Evolutionary conservation across 2,888 invertebrate genomes (phyloP).

Genomic region (Maniola hyperantus): DNA sequence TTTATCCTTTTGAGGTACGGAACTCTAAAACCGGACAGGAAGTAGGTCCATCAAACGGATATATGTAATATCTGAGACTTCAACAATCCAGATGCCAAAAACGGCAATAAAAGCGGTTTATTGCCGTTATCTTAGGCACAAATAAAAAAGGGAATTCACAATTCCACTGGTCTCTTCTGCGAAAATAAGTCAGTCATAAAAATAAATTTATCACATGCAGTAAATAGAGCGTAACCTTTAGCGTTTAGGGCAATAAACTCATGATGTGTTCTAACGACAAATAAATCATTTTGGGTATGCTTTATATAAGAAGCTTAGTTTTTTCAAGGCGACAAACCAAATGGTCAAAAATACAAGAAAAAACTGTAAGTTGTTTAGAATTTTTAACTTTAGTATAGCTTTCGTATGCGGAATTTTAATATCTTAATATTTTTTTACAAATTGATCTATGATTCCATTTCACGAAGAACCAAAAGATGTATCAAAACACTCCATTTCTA

Average conservation of each 20-base stretch:
- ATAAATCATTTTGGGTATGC: not conserved
- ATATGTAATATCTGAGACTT: not conserved
- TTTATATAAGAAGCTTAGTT: too few relatives aligned
- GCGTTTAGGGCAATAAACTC: not conserved
- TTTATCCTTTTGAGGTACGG: too few relatives aligned
- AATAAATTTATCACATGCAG: slow-evolving; percentile 2
- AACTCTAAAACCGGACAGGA: too few relatives aligned
- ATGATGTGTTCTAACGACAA: not conserved
- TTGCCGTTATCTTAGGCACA: slow-evolving; percentile 53
- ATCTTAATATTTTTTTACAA: too few relatives aligned
- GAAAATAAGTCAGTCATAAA: slow-evolving; percentile 75
- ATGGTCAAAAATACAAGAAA: too few relatives aligned
- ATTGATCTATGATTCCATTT: too few relatives aligned
- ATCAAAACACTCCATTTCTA: not conserved
- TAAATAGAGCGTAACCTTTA: slow-evolving; percentile 8
- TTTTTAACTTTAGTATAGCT: too few relatives aligned
- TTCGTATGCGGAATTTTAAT: too few relatives aligned
- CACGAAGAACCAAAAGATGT: too few relatives aligned
- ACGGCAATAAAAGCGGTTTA: slow-evolving; percentile 70
- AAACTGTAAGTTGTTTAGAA: too few relatives aligned
- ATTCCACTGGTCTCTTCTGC: slow-evolving; percentile 54
- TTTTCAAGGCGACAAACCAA: too few relatives aligned
- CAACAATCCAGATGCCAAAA: slow-evolving; percentile 24
- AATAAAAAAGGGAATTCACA: slow-evolving; percentile 65
- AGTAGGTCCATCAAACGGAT: not conserved